These are phyloP conservation scores for Abramis brama DNA, from an alignment of 2,113 vertebrate genomes.

Conservation along the genomic window DNA sequence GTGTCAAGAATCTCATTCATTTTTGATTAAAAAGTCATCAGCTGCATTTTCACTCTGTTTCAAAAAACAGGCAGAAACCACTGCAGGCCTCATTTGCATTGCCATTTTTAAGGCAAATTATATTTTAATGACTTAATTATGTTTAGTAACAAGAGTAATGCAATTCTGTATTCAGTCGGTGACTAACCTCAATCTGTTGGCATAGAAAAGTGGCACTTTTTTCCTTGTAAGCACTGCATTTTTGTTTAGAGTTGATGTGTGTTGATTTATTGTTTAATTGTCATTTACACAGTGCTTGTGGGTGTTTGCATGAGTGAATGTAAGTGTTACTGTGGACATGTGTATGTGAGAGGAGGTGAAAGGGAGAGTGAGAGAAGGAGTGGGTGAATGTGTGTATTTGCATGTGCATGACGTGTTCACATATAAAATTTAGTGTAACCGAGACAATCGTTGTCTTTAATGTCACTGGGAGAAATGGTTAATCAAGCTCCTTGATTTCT, in stretches of 20 bases:
- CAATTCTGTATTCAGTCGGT: conserved; percentile 26
- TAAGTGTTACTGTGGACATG: conserved; percentile 17
- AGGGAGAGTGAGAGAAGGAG: conserved; percentile 19
- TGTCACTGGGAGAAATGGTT: conserved; percentile 1
- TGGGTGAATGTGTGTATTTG: conserved; percentile 28
- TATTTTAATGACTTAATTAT: conserved; percentile 60
- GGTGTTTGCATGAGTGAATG: conserved; percentile 14
- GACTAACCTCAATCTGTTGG: conserved; percentile 42
- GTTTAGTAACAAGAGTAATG: conserved; percentile 53
- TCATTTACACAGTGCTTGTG: conserved; percentile 1
- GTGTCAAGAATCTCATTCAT: conserved; percentile 25
- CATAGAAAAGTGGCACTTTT: conserved; percentile 33
- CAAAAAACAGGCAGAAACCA: conserved; percentile 37
- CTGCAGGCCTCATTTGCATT: conserved; percentile 52
- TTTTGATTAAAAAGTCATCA: conserved; percentile 46
- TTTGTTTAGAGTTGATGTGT: conserved; percentile 22
- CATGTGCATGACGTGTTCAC: conserved; percentile 8
- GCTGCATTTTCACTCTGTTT: conserved; percentile 30
- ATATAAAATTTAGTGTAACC: conserved; percentile 13
- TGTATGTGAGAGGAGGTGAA: conserved; percentile 37
- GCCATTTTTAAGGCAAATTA: conserved; percentile 58
- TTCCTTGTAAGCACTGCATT: conserved; percentile 5
- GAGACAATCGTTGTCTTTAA: conserved; percentile 17
- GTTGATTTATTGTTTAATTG: conserved; percentile 1
- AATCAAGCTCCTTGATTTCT: conserved; percentile 23